Percentiles rank a stretch among this genome's conserved stretches.
phyloP scores from a whole-genome alignment of 2,113 vertebrate species.

The Muntiacus reevesi region DNA sequence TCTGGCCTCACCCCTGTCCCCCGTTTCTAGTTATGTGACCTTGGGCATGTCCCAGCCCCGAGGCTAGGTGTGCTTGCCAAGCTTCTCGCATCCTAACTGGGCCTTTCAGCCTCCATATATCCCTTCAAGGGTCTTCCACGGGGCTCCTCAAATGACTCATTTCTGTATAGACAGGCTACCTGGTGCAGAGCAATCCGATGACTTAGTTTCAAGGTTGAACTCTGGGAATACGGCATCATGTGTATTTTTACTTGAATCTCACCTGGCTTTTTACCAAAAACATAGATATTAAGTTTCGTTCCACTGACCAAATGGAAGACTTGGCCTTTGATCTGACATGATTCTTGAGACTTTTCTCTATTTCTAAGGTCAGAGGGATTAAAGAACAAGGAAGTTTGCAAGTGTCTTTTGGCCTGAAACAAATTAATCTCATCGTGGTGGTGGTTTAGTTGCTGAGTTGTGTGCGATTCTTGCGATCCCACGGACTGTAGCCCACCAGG shows the following conservation, averaged over 20 bases:
- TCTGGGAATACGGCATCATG: background rate
- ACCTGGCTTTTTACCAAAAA: background rate
- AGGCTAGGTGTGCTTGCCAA: fast-evolving
- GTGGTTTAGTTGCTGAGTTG: background rate
- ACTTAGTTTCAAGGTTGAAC: background rate
- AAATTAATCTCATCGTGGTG: background rate
- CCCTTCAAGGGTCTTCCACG: background rate
- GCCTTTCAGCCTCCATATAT: background rate
- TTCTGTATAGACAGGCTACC: background rate
- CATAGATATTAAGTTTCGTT: background rate
- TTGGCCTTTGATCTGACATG: background rate
- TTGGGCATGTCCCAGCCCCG: fast-evolving
- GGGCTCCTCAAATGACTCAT: background rate
- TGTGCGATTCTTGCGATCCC: background rate
- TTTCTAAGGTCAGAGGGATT: background rate
- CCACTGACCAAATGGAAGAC: background rate
- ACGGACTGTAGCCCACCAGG: background rate
- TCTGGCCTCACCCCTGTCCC: background rate
- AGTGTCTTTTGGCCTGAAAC: background rate
- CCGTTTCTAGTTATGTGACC: fast-evolving
- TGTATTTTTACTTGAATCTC: background rate
- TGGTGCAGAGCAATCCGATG: background rate
- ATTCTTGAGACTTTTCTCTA: background rate
- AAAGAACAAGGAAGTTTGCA: background rate
- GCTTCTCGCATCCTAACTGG: background rate